phyloP scores from a whole-genome alignment of 1,140 invertebrate genomes.

The Metaphire vulgaris region DNA sequence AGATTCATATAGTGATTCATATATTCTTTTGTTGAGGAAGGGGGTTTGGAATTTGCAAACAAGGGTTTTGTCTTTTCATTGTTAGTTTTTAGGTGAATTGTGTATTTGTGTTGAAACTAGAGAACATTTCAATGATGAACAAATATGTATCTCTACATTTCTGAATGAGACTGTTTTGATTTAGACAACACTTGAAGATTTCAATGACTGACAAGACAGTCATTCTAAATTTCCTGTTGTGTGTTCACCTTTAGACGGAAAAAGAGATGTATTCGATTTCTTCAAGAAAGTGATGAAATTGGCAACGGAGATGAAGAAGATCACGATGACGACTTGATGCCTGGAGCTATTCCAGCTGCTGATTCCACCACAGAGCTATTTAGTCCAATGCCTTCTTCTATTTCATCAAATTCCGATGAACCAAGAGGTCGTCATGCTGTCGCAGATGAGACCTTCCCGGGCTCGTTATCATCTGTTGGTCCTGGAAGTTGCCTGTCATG shows the following conservation, averaged over 20 bases:
- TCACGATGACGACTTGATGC: conserved; percentile 33
- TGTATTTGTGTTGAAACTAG: too few relatives aligned
- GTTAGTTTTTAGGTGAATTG: too few relatives aligned
- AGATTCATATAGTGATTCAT: too few relatives aligned
- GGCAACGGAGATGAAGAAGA: conserved; percentile 65
- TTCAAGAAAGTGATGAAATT: conserved; percentile 69
- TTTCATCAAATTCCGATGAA: conserved; percentile 4
- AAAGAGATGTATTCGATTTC: conserved; percentile 95
- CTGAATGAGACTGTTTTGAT: too few relatives aligned
- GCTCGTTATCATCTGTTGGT: not conserved
- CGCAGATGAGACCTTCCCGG: not conserved
- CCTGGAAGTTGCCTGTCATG: not conserved
- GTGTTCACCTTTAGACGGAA: conserved; percentile 79
- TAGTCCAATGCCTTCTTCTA: conserved; percentile 9
- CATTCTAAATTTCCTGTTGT: too few relatives aligned
- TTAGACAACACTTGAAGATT: too few relatives aligned
- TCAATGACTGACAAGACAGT: too few relatives aligned
- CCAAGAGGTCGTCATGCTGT: not conserved
- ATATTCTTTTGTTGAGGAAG: too few relatives aligned
- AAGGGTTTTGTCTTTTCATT: too few relatives aligned
- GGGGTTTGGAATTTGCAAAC: too few relatives aligned
- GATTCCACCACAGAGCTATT: conserved; percentile 19
- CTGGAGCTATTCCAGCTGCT: not conserved
- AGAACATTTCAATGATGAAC: too few relatives aligned
- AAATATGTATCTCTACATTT: too few relatives aligned